Evolutionary conservation across 2,888 invertebrate species (phyloP).

Genomic region (Baccha elongata): DNA sequence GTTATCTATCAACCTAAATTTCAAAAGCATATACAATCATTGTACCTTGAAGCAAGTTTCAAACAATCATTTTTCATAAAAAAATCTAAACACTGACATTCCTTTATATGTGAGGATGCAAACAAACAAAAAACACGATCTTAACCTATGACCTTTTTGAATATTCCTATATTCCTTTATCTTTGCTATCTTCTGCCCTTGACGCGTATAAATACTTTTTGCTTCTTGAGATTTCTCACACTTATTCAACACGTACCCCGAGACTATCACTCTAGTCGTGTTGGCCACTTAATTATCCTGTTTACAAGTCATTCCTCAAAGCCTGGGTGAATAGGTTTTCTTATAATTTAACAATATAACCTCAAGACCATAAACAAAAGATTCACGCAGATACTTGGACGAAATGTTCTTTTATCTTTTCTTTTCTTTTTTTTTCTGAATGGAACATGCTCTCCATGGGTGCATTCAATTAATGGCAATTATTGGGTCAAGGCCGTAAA

Average conservation of each 20-base stretch:
- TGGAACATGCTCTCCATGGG: constrained; percentile 46
- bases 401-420: constrained; percentile 43
- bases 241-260: not conserved
- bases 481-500: constrained; percentile 67
- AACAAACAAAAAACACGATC: not conserved
- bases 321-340: constrained; percentile 1
- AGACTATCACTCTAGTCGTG: not conserved
- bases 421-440: not conserved
- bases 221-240: constrained; percentile 3
- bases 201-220: constrained; percentile 7
- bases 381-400: not conserved
- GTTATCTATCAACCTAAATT: too few relatives aligned
- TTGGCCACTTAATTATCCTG: constrained; percentile 41
- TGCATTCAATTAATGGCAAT: constrained; percentile 63
- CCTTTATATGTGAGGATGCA: too few relatives aligned
- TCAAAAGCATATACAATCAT: too few relatives aligned
- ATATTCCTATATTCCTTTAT: not conserved
- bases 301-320: constrained; percentile 32
- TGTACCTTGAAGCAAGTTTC: too few relatives aligned
- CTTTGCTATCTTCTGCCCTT: not conserved
- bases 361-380: constrained; percentile 43
- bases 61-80: too few relatives aligned
- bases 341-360: constrained; percentile 26
- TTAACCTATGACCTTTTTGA: constrained; percentile 13
- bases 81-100: too few relatives aligned